phyloP scores from a whole-genome alignment of 1,140 invertebrate species.

The Plectrocnemia conspersa region DNA sequence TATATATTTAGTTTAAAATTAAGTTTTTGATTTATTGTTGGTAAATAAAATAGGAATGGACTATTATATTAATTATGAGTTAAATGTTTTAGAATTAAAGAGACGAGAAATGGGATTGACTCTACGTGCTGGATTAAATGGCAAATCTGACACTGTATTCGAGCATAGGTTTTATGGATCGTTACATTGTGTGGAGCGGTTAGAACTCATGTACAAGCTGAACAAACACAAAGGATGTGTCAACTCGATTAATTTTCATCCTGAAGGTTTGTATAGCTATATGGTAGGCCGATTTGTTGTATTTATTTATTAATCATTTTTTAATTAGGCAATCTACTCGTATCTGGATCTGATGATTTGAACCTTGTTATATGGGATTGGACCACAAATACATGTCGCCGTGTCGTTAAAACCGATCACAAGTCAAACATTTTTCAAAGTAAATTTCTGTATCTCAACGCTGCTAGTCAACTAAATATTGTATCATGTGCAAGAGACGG shows the following conservation, averaged over 20 bases:
- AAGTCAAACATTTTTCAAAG: constrained; percentile 84
- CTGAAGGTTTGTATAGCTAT: constrained; percentile 50
- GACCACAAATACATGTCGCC: constrained; percentile 61
- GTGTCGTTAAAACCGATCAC: constrained; percentile 74
- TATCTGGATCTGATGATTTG: constrained; percentile 88
- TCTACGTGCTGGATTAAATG: constrained; percentile 47
- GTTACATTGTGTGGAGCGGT: constrained; percentile 72
- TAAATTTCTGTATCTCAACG: constrained; percentile 59
- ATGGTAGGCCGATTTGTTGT: no score
- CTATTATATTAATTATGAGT: no score
- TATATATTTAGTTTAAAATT: no score
- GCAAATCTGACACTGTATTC: constrained; percentile 57
- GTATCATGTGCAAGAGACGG: constrained; percentile 86
- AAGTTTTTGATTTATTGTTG: no score
- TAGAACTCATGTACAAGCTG: constrained; percentile 75
- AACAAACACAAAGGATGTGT: constrained; percentile 84
- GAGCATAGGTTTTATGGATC: constrained; percentile 73
- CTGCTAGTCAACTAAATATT: constrained; percentile 71
- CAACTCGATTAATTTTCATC: constrained; percentile 88
- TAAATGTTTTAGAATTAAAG: constrained; percentile 55
- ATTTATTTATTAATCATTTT: no score
- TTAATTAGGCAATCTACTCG: constrained; percentile 63
- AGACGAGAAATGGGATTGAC: constrained; percentile 58
- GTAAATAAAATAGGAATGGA: no score
- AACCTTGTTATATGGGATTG: constrained; percentile 87